Conservation (phyloP, 2,888 invertebrate genomes). For the Sturmia bella region DNA sequence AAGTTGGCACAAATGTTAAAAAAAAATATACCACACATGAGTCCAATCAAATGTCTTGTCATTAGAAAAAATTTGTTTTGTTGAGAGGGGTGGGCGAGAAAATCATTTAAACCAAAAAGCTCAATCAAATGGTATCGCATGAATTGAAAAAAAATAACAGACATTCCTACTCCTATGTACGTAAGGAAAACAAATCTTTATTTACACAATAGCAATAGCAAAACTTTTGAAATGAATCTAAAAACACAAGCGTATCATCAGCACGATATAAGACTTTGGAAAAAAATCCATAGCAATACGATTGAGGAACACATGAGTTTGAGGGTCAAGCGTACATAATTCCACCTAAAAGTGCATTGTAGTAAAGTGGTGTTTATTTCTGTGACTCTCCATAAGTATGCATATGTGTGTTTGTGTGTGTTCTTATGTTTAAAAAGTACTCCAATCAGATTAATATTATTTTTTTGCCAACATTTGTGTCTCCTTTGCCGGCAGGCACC, state of each 20-base stretch:
- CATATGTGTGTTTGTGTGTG: neutral
- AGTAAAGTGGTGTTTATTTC: neutral
- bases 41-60: conserved; percentile 45
- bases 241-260: conserved; percentile 13
- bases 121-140: conserved; percentile 54
- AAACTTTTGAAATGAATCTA: conserved; percentile 10
- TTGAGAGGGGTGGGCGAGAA: neutral
- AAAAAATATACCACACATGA: conserved; percentile 33
- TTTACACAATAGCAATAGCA: conserved; percentile 24
- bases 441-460: conserved; percentile 42
- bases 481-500: neutral
- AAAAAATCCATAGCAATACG: neutral
- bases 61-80: conserved; percentile 22
- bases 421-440: conserved; percentile 14
- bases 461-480: neutral
- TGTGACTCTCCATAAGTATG: neutral
- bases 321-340: neutral
- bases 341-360: neutral
- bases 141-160: conserved; percentile 28
- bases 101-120: conserved; percentile 16
- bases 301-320: neutral
- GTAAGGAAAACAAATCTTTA: conserved; percentile 44
- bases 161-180: neutral
- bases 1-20: conserved; percentile 4
- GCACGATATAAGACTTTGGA: conserved; percentile 10